phyloP scores from a whole-genome alignment of 2,797 vertebrate species.

The Sus cebifrons region DNA sequence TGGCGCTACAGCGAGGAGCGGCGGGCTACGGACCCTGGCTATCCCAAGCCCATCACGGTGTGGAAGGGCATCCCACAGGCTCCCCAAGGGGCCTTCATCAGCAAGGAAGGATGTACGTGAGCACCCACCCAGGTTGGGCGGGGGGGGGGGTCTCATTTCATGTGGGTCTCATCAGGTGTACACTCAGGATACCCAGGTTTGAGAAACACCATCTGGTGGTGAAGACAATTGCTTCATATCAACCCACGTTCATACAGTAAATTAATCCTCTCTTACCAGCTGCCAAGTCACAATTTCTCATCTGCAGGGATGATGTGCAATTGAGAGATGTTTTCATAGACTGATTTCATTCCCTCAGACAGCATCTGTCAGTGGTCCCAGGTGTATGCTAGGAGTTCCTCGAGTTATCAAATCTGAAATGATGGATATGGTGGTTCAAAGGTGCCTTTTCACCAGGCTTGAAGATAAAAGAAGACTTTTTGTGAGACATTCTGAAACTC shows the following conservation, averaged over 20 bases:
- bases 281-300: background rate
- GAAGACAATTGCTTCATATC: background rate
- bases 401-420: background rate
- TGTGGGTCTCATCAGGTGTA: background rate
- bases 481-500: background rate
- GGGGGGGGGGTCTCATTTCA: background rate
- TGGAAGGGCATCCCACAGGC: slow-evolving; percentile 97
- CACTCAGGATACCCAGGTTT: background rate
- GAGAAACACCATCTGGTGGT: background rate
- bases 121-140: background rate
- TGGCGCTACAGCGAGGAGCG: slow-evolving; percentile 99
- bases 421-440: background rate
- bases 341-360: slow-evolving; percentile 12
- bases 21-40: slow-evolving; percentile 94
- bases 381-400: background rate
- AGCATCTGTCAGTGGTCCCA: background rate
- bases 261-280: slow-evolving; percentile 1
- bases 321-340: slow-evolving; percentile 5
- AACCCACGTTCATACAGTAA: background rate
- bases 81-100: slow-evolving; percentile 98
- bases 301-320: background rate
- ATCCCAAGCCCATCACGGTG: slow-evolving; percentile 97
- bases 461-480: background rate
- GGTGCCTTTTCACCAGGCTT: background rate
- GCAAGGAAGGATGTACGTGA: slow-evolving; percentile 98